phyloP scores from a whole-genome alignment of 2,113 vertebrate species.

The Psammodynastes pulverulentus region DNA sequence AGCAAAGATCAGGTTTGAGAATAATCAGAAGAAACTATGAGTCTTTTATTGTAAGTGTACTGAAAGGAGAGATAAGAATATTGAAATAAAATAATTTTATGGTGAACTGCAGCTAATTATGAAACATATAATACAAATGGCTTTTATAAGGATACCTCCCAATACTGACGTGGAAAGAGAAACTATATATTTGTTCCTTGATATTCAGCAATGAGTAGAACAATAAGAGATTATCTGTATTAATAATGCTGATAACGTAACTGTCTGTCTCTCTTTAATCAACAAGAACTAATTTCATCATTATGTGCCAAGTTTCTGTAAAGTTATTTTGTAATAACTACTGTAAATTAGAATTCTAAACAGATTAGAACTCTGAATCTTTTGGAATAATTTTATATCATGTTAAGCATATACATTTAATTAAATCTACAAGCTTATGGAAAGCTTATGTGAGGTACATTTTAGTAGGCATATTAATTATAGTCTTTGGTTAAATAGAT shows the following conservation, averaged over 20 bases:
- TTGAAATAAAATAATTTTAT: background rate
- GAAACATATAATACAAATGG: background rate
- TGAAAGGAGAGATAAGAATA: background rate
- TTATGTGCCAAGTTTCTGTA: background rate
- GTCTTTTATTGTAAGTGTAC: background rate
- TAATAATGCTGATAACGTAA: fast-evolving
- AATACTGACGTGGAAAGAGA: background rate
- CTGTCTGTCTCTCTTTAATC: fast-evolving
- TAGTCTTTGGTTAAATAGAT: conserved; percentile 2
- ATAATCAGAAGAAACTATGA: background rate
- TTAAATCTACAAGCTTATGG: background rate
- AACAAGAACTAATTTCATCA: background rate
- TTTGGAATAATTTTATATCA: background rate
- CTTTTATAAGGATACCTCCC: background rate
- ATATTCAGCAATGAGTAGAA: background rate
- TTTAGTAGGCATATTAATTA: background rate
- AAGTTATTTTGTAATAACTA: background rate
- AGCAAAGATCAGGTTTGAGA: background rate
- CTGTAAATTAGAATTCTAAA: background rate
- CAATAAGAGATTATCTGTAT: background rate
- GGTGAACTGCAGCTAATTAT: background rate
- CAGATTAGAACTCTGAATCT: fast-evolving
- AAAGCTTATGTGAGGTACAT: background rate
- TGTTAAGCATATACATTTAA: background rate
- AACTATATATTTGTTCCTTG: background rate